phyloP scores from a whole-genome alignment of 2,797 vertebrate genomes.

The Rallus crepitans region DNA sequence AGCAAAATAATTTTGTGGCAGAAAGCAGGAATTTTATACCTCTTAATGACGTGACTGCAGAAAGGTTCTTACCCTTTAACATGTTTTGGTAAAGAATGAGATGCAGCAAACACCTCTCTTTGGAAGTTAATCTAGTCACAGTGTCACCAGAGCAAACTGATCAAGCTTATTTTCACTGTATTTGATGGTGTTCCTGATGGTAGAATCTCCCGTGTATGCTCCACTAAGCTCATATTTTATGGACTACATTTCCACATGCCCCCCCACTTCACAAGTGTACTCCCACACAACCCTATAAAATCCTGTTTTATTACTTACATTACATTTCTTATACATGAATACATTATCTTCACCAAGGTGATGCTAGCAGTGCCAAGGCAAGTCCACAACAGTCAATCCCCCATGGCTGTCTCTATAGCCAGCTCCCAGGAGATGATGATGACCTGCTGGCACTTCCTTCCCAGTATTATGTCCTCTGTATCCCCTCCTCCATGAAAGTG shows the following conservation, averaged over 20 bases:
- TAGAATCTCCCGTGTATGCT: background rate
- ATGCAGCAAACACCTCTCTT: background rate
- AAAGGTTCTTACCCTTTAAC: background rate
- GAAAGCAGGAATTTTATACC: background rate
- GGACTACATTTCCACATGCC: fast-evolving
- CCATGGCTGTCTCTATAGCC: background rate
- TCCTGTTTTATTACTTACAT: background rate
- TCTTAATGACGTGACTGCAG: background rate
- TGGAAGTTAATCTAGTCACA: background rate
- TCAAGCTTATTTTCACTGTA: background rate
- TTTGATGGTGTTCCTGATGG: background rate
- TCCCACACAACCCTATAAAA: background rate
- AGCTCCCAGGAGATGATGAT: background rate
- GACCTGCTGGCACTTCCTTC: background rate
- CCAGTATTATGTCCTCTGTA: fast-evolving
- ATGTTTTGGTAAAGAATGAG: background rate
- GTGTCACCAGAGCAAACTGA: background rate
- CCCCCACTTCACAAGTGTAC: background rate
- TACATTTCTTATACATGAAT: background rate
- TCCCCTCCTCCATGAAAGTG: background rate
- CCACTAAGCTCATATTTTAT: background rate
- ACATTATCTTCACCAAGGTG: background rate
- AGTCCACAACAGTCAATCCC: too few relatives aligned
- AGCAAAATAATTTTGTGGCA: background rate
- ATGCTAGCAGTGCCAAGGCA: background rate